Evolutionary conservation across 2,797 vertebrate genomes (phyloP), one percentile per base, ranked within the genome.

Genomic region (Stomatorhinus walkeri): DNA sequence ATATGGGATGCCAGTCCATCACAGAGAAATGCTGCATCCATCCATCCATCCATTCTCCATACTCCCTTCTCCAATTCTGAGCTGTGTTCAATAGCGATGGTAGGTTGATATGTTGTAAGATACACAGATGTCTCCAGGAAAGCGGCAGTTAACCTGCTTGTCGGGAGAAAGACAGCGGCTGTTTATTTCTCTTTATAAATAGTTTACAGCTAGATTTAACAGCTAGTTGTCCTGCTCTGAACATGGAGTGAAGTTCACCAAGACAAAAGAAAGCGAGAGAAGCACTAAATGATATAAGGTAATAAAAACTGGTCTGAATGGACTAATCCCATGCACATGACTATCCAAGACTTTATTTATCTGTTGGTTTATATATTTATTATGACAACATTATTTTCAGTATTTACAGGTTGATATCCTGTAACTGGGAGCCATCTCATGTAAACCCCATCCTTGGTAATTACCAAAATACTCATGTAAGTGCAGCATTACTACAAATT

Each of bases 131-230:
- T 46, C 85, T 54, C 28, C 68, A 36, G 12, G 32, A 24, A n/a
- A 87, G 59, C 56, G 32, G 32, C 84, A 32, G 12, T 32, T 49
- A 48, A 28, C 49, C 36, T 54, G 84, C 61, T 76, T 24, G 88
- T 90, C 83, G 88, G 89, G 81, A 90, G 85, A 16, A 4, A 14
- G 16, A 89, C 91, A 85, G 46, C 90, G 89, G 88, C 88, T 92
- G 90, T 92, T 89, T 92, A 91, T 91, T 91, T 90, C 79, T 89
- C 89, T 90, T 91, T 92, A 92, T 93, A 93, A 93, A 93, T 92
- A 93, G 93, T 93, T 93, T 93, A 92, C 90, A 91, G 49, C 92
- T 59, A 87, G 88, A 89, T 90, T 83, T 83, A 76, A 52, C 81
- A 84, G 72, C 54, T 48, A 85, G 51, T n/a, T 81, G 72, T 24